Base-by-base conservation (phyloP, 2,888 invertebrate species). In the Salticus scenicus region DNA sequence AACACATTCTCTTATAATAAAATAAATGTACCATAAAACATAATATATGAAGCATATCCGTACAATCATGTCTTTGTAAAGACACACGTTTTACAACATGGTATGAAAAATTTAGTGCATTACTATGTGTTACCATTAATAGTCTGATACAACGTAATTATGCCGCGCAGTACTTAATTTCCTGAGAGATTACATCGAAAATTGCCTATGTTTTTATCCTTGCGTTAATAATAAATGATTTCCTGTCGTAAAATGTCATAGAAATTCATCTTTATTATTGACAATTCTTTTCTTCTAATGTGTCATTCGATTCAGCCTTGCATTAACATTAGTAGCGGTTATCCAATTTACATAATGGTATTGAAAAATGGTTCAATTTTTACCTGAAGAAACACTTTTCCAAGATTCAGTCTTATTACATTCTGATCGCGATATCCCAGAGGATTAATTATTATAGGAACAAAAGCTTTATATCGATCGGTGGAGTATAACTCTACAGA, bases 281-380 rank as follows among this genome's bases (percentile, higher is more conserved):
- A 24, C 47, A 57, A 57, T 57, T 12, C 20, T 57, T 57, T 57
- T 47, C n/a, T n/a, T 24, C 24, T 4, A 57, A 5, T 5, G 57
- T 24, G 24, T 57, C 57, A 24, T 57, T 57, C 24, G 24, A 57
- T 57, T 24, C 24, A 57, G 24, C 24, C 57, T 57, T 4, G 1
- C 57, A 24, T 57, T 57, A 57, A 57, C 57, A 57, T 24, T 57
- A 24, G 57, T 24, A 24, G 17, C 24, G 12, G 57, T 57, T 57
- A 57, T 57, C 57, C 57, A 57, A 57, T 57, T 57, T 24, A 57
- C 57, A 57, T 57, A 57, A 57, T 57, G 57, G 24, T 57, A 57
- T 57, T 57, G 57, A 57, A 57, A 57, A 57, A 57, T 57, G 57
- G 57, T 24, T 57, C 57, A 57, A 57, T 57, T 57, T 37, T 57